Evolutionary conservation across 2,113 vertebrate genomes (phyloP).

Genomic region (Ptyas mucosa): DNA sequence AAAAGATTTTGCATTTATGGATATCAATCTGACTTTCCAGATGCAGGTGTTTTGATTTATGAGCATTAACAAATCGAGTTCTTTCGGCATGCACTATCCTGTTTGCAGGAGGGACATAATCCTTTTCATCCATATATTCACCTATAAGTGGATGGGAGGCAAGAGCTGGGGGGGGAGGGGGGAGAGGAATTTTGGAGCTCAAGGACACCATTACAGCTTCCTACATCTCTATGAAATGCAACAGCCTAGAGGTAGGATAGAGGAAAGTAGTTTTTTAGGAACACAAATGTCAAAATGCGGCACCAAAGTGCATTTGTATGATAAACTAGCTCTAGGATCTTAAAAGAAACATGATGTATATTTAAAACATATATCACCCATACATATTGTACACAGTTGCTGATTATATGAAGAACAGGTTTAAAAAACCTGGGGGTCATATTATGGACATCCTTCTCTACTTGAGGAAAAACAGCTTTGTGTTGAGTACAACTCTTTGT

Average conservation of each 20-base stretch:
- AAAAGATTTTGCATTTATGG: conserved; percentile 13
- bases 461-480: not conserved
- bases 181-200: not conserved
- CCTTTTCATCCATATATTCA: not conserved
- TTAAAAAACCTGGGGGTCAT: not conserved
- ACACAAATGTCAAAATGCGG: not conserved
- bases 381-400: not conserved
- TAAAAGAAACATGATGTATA: not conserved
- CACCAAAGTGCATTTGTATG: not conserved
- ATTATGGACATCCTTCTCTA: not conserved
- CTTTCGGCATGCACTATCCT: not conserved
- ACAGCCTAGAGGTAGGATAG: not conserved
- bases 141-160: not conserved
- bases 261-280: not conserved
- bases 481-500: not conserved
- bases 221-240: conserved; percentile 2
- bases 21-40: conserved; percentile 2
- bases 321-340: not conserved
- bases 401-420: not conserved
- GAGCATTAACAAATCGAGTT: not conserved
- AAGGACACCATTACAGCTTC: not conserved
- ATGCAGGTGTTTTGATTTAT: conserved; percentile 1
- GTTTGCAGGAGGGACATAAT: not conserved
- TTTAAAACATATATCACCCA: not conserved
- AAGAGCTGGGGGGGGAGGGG: not conserved